These are phyloP conservation scores for Mellilla xanthometata DNA, from an alignment of 2,888 invertebrate species.

Conservation along the genomic window DNA sequence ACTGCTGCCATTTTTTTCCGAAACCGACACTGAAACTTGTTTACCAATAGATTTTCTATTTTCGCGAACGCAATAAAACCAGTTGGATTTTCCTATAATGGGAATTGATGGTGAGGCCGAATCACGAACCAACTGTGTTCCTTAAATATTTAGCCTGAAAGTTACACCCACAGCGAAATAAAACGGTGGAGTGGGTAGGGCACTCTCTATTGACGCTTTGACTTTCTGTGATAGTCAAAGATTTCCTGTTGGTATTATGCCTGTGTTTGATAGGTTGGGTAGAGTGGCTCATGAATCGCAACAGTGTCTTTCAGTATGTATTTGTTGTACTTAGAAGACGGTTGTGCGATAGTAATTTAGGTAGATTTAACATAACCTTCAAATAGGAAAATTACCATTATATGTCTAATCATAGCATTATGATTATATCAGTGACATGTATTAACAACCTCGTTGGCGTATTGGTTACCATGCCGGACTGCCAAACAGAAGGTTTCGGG, in stretches of 20 bases:
- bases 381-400: no score
- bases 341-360: no score
- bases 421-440: no score
- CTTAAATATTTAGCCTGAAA: conserved; percentile 24
- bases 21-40: conserved; percentile 17
- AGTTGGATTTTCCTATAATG: conserved; percentile 28
- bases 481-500: no score
- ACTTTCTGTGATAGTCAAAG: conserved; percentile 1
- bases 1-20: conserved; percentile 14
- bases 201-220: conserved; percentile 15
- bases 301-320: no score
- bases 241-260: conserved; percentile 3
- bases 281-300: no score
- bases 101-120: conserved; percentile 29
- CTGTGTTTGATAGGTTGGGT: background rate
- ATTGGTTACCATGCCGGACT: no score
- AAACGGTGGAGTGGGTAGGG: conserved; percentile 4
- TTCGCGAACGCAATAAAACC: conserved; percentile 27
- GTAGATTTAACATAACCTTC: no score
- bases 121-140: conserved; percentile 27
- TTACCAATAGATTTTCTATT: conserved; percentile 26
- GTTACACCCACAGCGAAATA: conserved; percentile 24
- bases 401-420: no score
- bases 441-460: no score
- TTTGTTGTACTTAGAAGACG: no score